A percentile compares a stretch with the other conserved stretches of the same genome.
Conservation (phyloP, 1,140 invertebrate species). For the Glomeris maerens region DNA sequence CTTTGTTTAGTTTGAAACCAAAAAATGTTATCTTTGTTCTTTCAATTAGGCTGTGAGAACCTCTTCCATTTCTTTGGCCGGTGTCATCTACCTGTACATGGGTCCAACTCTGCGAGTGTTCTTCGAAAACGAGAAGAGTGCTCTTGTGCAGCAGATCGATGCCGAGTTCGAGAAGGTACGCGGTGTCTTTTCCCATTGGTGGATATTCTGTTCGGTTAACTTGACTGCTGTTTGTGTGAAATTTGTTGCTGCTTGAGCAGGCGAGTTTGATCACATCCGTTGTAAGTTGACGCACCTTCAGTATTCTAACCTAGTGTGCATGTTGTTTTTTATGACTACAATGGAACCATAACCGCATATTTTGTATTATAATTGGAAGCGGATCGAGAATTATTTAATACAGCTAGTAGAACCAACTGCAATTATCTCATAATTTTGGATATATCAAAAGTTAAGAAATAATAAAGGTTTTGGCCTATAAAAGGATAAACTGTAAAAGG, state of each 20-base stretch:
- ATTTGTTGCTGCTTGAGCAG: no score
- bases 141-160: slow-evolving; percentile 69
- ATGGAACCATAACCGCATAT: not conserved
- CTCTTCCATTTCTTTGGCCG: slow-evolving; percentile 49
- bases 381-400: no score
- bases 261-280: no score
- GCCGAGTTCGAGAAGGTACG: slow-evolving; percentile 66
- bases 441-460: no score
- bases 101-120: slow-evolving; percentile 54
- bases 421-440: not conserved
- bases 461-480: not conserved
- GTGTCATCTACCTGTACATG: slow-evolving; percentile 64
- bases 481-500: not conserved
- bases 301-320: no score
- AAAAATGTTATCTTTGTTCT: not conserved
- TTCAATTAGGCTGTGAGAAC: slow-evolving; percentile 45
- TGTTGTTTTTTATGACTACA: not conserved
- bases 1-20: not conserved
- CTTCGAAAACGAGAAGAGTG: slow-evolving; percentile 75
- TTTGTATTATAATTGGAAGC: no score
- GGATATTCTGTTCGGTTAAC: no score
- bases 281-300: no score
- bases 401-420: no score
- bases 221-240: no score
- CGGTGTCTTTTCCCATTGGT: not conserved